A percentile compares a stretch with the other conserved stretches of the same genome.
These are phyloP conservation scores for Podarcis siculus DNA, from an alignment of 2,797 vertebrate genomes.

Conservation along the genomic window DNA sequence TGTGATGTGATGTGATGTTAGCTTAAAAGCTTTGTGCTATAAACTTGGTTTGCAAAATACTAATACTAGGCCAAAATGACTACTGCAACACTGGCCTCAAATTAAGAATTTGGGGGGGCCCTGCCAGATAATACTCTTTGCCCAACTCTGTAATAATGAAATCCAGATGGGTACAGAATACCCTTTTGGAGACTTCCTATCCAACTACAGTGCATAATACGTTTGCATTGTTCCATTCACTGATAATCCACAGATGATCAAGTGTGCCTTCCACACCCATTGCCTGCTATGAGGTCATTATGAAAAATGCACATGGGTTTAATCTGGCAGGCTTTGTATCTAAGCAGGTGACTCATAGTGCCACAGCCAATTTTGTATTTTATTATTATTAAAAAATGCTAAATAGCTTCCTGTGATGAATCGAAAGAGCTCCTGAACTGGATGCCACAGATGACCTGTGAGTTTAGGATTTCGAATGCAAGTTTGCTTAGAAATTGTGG, in stretches of 20 bases:
- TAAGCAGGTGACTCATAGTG: conserved; percentile 4
- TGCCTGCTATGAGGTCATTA: conserved; percentile 16
- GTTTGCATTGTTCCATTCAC: not conserved
- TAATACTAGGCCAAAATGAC: not conserved
- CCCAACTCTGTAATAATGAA: not conserved
- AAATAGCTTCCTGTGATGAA: not conserved
- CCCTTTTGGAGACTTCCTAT: not conserved
- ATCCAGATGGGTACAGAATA: not conserved
- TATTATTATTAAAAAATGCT: not conserved
- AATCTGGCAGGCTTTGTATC: conserved; percentile 11
- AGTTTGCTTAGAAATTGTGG: not conserved
- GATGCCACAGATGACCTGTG: not conserved
- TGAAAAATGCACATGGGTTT: not conserved
- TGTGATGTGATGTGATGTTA: no score
- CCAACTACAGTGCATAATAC: conserved; percentile 20
- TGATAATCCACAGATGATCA: conserved; percentile 7
- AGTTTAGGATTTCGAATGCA: not conserved
- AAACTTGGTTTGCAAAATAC: not conserved
- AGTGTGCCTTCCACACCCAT: not conserved
- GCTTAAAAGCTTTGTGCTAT: not conserved
- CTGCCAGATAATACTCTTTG: not conserved
- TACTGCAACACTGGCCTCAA: not conserved
- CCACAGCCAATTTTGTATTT: not conserved
- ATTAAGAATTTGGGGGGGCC: not conserved
- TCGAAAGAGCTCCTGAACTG: not conserved